Conservation (phyloP, 35 echinoderm and acorn worm genomes). For the Lytechinus variegatus region DNA sequence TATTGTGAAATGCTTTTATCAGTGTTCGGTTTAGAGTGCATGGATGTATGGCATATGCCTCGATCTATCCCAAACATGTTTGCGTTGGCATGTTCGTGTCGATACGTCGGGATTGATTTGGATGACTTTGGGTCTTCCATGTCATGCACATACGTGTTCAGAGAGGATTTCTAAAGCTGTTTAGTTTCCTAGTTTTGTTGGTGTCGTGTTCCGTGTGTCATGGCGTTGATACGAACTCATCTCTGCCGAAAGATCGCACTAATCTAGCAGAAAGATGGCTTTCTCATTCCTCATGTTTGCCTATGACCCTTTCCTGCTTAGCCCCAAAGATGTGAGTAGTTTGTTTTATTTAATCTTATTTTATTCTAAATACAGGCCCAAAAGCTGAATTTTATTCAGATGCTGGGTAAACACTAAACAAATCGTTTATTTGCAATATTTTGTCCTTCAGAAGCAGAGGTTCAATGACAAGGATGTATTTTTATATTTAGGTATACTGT, state of each 20-base stretch:
- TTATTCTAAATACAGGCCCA: neutral
- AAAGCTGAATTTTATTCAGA: neutral
- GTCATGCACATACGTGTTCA: conserved; percentile 8
- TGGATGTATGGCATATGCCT: neutral
- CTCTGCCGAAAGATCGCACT: neutral
- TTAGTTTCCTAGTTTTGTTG: neutral
- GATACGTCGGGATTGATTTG: neutral
- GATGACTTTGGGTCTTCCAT: neutral
- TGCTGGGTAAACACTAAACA: neutral
- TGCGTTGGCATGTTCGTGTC: conserved; percentile 34
- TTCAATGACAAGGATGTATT: neutral
- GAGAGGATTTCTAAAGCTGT: neutral
- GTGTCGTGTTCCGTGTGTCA: neutral
- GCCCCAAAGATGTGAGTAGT: conserved; percentile 44
- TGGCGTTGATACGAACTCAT: neutral
- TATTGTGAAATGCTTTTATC: neutral
- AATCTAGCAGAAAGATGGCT: conserved; percentile 7
- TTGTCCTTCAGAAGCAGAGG: neutral
- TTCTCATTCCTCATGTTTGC: conserved; percentile 49
- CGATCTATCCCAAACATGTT: conserved; percentile 26
- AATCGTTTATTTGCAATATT: neutral
- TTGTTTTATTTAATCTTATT: neutral
- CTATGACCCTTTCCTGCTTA: conserved; percentile 35
- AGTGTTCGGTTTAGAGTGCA: neutral
- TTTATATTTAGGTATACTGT: no score